phyloP scores from a whole-genome alignment of 2,113 vertebrate species.

The Pseudolaguvia tuberculata region DNA sequence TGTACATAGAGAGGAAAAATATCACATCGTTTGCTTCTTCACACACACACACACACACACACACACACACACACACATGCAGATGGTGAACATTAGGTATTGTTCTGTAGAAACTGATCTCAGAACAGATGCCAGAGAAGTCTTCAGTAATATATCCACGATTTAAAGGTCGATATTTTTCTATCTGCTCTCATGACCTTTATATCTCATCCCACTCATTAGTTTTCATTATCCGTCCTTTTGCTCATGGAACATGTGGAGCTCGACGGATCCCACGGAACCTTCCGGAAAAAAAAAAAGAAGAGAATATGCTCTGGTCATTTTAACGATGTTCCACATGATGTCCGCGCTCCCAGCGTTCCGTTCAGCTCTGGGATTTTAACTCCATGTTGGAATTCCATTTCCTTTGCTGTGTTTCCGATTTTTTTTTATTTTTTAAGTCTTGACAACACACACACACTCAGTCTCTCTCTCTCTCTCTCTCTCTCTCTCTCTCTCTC shows the following conservation, averaged over 20 bases:
- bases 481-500: neutral
- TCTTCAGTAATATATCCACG: conserved; percentile 53
- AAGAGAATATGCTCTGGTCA: conserved; percentile 22
- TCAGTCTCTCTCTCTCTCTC: neutral
- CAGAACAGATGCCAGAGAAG: conserved; percentile 38
- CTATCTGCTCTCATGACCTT: conserved; percentile 62
- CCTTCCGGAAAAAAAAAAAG: conserved; percentile 12
- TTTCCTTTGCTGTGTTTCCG: conserved; percentile 30
- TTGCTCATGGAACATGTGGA: neutral
- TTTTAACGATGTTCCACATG: conserved; percentile 21
- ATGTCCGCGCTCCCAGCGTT: conserved; percentile 12
- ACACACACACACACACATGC: conserved; percentile 20
- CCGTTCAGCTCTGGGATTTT: conserved; percentile 13
- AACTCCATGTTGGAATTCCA: conserved; percentile 13
- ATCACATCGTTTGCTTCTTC: conserved; percentile 65
- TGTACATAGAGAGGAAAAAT: conserved; percentile 71
- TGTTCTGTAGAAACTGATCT: conserved; percentile 36
- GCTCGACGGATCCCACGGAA: conserved; percentile 10
- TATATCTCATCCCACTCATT: conserved; percentile 40
- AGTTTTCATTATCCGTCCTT: conserved; percentile 35
- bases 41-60: conserved; percentile 34
- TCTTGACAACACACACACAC: conserved; percentile 28
- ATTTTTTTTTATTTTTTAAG: neutral
- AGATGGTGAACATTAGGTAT: conserved; percentile 24
- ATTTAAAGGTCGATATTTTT: conserved; percentile 75